phyloP scores from a whole-genome alignment of 1,140 invertebrate genomes.

The Himalopsyche phryganea region DNA sequence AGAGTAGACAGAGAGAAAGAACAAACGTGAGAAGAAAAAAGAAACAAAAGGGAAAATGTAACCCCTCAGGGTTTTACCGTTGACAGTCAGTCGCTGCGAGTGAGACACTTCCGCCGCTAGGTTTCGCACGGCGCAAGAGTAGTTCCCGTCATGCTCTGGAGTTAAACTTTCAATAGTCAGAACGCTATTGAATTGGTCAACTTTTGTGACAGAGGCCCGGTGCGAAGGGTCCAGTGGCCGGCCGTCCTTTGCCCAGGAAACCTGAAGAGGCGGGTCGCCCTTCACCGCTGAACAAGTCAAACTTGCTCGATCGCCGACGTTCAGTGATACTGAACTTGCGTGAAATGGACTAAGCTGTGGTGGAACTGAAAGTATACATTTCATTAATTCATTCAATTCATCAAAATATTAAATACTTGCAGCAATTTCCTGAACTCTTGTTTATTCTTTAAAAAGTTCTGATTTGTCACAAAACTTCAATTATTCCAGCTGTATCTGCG shows the following conservation, averaged over 20 bases:
- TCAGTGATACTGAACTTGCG: slow-evolving; percentile 65
- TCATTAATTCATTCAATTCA: no score
- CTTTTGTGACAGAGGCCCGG: slow-evolving; percentile 64
- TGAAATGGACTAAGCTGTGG: slow-evolving; percentile 77
- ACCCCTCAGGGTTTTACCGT: slow-evolving; percentile 60
- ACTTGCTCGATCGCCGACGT: slow-evolving; percentile 73
- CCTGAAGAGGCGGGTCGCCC: slow-evolving; percentile 72
- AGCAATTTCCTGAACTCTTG: no score
- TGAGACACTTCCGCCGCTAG: slow-evolving; percentile 68
- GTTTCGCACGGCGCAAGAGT: slow-evolving; percentile 70
- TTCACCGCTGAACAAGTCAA: slow-evolving; percentile 75
- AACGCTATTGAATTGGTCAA: slow-evolving; percentile 74
- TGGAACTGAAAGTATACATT: slow-evolving; percentile 64
- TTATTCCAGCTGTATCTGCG: no score
- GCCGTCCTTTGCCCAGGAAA: slow-evolving; percentile 75
- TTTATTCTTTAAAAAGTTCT: no score
- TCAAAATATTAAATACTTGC: no score
- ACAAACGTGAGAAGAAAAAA: slow-evolving; percentile 59
- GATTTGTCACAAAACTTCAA: no score
- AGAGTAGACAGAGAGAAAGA: slow-evolving; percentile 60
- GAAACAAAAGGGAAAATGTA: slow-evolving; percentile 35
- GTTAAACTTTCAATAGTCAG: slow-evolving; percentile 75
- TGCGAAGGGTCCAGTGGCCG: slow-evolving; percentile 60
- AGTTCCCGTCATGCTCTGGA: slow-evolving; percentile 74
- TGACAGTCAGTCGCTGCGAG: slow-evolving; percentile 72